A percentile compares a stretch with the other conserved stretches of the same genome.
phyloP scores from a whole-genome alignment of 2,113 vertebrate genomes.

The crab-eating macaque (Macaca fascicularis) region DNA sequence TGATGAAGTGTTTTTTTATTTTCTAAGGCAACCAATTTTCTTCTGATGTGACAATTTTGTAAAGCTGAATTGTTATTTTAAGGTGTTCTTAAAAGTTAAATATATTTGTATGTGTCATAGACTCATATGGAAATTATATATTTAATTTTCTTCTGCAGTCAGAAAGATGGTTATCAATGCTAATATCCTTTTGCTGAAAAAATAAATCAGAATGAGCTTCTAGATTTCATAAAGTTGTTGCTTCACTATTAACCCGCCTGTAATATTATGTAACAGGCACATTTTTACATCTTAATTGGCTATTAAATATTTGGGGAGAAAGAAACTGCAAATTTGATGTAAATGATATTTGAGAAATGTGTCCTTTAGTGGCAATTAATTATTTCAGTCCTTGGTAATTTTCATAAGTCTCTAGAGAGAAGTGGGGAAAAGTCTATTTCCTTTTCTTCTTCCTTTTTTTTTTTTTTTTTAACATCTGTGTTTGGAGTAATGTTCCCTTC shows the following conservation, averaged over 20 bases:
- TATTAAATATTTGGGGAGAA: constrained; percentile 43
- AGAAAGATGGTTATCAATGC: constrained; percentile 24
- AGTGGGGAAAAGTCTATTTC: constrained; percentile 5
- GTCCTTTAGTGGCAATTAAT: constrained; percentile 68
- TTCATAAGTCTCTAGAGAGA: constrained; percentile 30
- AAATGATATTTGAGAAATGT: constrained; percentile 63
- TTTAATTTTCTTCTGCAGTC: constrained; percentile 25
- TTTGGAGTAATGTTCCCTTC: constrained; percentile 39
- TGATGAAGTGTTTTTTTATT: neutral
- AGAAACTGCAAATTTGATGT: constrained; percentile 40
- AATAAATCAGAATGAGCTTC: neutral
- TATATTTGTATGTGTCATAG: neutral
- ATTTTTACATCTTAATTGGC: constrained; percentile 64
- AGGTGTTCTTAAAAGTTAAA: neutral
- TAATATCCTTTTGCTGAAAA: constrained; percentile 46
- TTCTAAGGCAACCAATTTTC: constrained; percentile 22
- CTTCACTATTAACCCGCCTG: constrained; percentile 20
- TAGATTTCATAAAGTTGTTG: neutral
- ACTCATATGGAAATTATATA: constrained; percentile 24
- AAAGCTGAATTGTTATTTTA: constrained; percentile 33
- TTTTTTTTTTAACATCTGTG: constrained; percentile 34
- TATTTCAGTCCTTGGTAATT: constrained; percentile 64
- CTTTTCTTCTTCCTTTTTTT: neutral
- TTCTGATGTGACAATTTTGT: constrained; percentile 2
- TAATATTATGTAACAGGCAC: constrained; percentile 40